phyloP scores from a whole-genome alignment of 2,888 invertebrate species.

The Magallana nippona region DNA sequence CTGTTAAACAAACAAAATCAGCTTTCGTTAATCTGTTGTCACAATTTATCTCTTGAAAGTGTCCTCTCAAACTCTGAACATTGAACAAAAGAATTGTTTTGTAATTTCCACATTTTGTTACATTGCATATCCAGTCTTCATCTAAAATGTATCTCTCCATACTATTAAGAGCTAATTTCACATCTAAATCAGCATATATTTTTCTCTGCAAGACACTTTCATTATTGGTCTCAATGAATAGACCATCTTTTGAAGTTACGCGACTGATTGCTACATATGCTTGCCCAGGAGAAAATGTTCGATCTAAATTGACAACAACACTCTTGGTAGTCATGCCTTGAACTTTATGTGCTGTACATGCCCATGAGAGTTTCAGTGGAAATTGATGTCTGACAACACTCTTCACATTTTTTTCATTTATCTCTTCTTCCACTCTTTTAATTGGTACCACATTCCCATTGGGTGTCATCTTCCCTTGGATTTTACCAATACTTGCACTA shows the following conservation, averaged over 20 bases:
- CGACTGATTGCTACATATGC: slow-evolving; percentile 51
- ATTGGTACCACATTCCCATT: slow-evolving; percentile 2
- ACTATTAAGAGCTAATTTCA: slow-evolving; percentile 1
- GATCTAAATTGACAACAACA: slow-evolving; percentile 48
- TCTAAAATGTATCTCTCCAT: slow-evolving; percentile 22
- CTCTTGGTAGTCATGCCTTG: slow-evolving; percentile 45
- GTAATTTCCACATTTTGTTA: not conserved
- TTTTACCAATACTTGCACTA: slow-evolving; percentile 41
- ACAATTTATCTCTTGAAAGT: slow-evolving; percentile 17
- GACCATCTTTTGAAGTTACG: slow-evolving; percentile 45
- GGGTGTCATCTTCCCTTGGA: not conserved
- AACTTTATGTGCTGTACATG: slow-evolving; percentile 51
- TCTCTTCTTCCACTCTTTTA: slow-evolving; percentile 30
- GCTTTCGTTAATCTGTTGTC: slow-evolving; percentile 22
- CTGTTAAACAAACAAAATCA: slow-evolving; percentile 32
- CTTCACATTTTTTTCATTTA: slow-evolving; percentile 4
- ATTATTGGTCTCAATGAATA: slow-evolving; percentile 36
- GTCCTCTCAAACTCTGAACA: slow-evolving; percentile 26
- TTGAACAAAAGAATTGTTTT: slow-evolving; percentile 23
- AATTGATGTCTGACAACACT: slow-evolving; percentile 40
- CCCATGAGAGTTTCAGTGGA: slow-evolving; percentile 47
- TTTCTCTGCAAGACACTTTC: slow-evolving; percentile 16
- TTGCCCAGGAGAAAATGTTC: slow-evolving; percentile 45
- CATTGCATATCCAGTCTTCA: slow-evolving; percentile 9
- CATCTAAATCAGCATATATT: slow-evolving; percentile 36